Conservation (phyloP, 1,140 invertebrate species). For the Atta cephalotes region DNA sequence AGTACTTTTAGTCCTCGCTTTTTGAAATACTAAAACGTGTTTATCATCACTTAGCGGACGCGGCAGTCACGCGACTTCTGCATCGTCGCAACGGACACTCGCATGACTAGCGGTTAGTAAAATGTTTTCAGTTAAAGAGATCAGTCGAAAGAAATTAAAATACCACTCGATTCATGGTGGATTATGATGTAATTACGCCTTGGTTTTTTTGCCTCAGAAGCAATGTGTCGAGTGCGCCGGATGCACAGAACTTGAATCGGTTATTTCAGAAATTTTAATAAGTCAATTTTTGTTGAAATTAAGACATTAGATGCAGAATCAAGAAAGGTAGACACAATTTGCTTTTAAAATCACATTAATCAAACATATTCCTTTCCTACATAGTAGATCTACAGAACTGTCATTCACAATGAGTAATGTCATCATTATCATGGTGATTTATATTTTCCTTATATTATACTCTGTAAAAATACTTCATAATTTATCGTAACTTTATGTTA, state of each 20-base stretch:
- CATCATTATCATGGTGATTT: too few relatives aligned
- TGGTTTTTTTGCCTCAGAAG: not conserved
- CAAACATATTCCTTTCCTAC: too few relatives aligned
- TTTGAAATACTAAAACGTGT: conserved; percentile 42
- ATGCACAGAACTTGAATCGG: not conserved
- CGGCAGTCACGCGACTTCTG: conserved; percentile 30
- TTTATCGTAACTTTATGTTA: too few relatives aligned
- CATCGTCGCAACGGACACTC: not conserved
- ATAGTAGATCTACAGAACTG: too few relatives aligned
- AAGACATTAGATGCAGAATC: too few relatives aligned
- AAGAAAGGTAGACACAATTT: too few relatives aligned
- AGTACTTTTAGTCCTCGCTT: not conserved
- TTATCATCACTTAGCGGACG: conserved; percentile 39
- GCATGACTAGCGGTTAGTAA: conserved; percentile 18
- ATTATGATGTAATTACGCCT: conserved; percentile 51
- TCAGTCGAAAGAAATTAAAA: conserved; percentile 44
- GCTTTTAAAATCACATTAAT: too few relatives aligned
- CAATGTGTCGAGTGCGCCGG: not conserved
- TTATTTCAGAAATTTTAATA: too few relatives aligned
- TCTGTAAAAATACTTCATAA: too few relatives aligned
- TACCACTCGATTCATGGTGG: conserved; percentile 26
- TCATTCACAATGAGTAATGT: too few relatives aligned
- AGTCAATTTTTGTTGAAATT: too few relatives aligned
- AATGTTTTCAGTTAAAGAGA: conserved; percentile 53
- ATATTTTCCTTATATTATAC: too few relatives aligned